phyloP scores from a whole-genome alignment of 92 coral and sea anemone species.

The Zoanthus sansibaricus region DNA sequence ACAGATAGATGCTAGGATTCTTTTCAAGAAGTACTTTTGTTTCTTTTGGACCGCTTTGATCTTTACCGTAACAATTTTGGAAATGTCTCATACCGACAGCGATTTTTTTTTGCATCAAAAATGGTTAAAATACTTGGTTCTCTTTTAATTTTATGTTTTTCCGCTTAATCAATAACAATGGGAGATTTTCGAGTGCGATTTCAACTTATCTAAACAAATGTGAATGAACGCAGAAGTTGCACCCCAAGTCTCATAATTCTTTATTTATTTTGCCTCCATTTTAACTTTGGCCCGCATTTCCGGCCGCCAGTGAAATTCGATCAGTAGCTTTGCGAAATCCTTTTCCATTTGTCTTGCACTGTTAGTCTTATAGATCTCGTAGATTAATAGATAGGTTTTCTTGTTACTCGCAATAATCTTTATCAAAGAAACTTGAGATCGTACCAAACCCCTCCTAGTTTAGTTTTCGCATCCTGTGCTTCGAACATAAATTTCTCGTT shows the following conservation, averaged over 20 bases:
- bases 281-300: constrained; percentile 43
- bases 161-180: constrained; percentile 35
- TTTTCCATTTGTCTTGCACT: constrained; percentile 41
- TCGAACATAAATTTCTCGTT: neutral
- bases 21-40: neutral
- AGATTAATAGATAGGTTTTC: constrained; percentile 36
- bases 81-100: neutral
- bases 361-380: constrained; percentile 38
- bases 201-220: constrained; percentile 65
- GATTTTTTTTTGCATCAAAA: neutral
- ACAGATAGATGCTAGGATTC: neutral
- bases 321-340: constrained; percentile 32
- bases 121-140: neutral
- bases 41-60: neutral
- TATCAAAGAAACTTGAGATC: constrained; percentile 47
- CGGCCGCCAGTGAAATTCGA: constrained; percentile 47
- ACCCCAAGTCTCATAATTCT: constrained; percentile 47
- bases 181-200: constrained; percentile 49
- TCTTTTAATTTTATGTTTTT: neutral
- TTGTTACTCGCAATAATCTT: constrained; percentile 33
- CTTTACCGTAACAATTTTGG: neutral
- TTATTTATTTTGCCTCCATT: constrained; percentile 54
- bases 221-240: constrained; percentile 46
- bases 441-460: neutral
- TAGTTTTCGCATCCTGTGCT: neutral